These are phyloP conservation scores for Folsomia candida DNA, from an alignment of 2,888 invertebrate genomes.

Conservation along the genomic window DNA sequence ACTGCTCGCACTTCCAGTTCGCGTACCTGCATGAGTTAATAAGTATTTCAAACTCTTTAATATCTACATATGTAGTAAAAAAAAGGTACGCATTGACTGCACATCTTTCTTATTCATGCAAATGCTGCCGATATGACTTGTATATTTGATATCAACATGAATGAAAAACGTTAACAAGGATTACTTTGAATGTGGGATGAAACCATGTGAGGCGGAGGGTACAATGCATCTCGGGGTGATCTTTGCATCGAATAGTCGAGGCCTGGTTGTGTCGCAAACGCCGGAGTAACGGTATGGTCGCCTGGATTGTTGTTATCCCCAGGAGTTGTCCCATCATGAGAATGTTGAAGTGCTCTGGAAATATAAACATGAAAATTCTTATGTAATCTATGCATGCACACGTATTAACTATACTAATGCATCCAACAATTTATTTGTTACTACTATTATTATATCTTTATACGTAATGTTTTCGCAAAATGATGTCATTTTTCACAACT, in stretches of 20 bases:
- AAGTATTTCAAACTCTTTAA: not conserved
- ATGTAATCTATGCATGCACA: too few relatives aligned
- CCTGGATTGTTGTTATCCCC: constrained; percentile 51
- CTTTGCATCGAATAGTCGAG: constrained; percentile 72
- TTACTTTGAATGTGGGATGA: constrained; percentile 54
- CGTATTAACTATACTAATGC: too few relatives aligned
- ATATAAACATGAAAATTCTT: too few relatives aligned
- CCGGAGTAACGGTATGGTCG: constrained; percentile 51
- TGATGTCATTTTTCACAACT: too few relatives aligned
- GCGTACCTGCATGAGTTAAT: constrained; percentile 54
- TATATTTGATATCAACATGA: too few relatives aligned
- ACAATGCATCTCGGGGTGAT: constrained; percentile 58
- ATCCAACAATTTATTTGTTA: too few relatives aligned
- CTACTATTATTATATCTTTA: too few relatives aligned
- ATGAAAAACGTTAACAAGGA: constrained; percentile 24
- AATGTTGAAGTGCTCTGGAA: constrained; percentile 52
- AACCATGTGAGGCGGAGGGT: constrained; percentile 51
- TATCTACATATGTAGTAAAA: not conserved
- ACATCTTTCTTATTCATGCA: too few relatives aligned
- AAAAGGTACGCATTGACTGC: too few relatives aligned
- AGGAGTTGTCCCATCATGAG: constrained; percentile 51
- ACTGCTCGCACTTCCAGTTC: constrained; percentile 66
- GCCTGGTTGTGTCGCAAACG: constrained; percentile 58
- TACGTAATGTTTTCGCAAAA: too few relatives aligned
- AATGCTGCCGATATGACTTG: too few relatives aligned